A percentile compares a stretch with the other conserved stretches of the same genome.
phyloP scores from a whole-genome alignment of 2,113 vertebrate genomes.

The Gnathonemus echidnorhynchus region DNA sequence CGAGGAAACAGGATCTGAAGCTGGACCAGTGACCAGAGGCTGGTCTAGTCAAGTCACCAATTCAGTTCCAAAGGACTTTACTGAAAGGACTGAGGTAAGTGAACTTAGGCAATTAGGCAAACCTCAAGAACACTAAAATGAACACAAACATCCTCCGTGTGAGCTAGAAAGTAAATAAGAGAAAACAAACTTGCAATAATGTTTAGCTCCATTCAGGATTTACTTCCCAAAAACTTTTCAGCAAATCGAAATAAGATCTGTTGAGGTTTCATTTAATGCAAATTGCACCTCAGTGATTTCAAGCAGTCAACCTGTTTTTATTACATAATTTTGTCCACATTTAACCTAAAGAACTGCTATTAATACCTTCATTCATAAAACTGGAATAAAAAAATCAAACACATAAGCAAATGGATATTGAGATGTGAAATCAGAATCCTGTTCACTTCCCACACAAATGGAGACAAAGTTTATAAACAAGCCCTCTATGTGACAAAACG shows the following conservation, averaged over 20 bases:
- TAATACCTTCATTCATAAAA: background rate
- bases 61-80: background rate
- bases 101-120: background rate
- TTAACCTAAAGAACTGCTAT: background rate
- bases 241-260: background rate
- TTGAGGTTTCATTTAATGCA: background rate
- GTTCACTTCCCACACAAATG: background rate
- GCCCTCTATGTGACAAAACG: background rate
- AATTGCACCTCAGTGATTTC: background rate
- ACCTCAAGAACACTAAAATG: background rate
- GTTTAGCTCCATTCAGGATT: background rate
- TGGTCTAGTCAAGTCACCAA: background rate
- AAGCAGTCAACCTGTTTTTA: background rate
- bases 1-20: background rate
- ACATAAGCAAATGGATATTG: background rate
- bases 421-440: background rate
- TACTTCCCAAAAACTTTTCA: background rate
- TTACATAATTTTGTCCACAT: background rate
- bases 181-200: background rate
- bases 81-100: background rate
- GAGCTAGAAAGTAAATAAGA: background rate
- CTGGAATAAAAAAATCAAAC: too few species aligned
- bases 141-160: background rate
- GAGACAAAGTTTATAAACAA: too few species aligned
- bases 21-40: background rate